Percentiles rank a stretch among this genome's conserved stretches.
Conservation (phyloP, 1,140 invertebrate genomes). For the Drosophila subpulchrella region DNA sequence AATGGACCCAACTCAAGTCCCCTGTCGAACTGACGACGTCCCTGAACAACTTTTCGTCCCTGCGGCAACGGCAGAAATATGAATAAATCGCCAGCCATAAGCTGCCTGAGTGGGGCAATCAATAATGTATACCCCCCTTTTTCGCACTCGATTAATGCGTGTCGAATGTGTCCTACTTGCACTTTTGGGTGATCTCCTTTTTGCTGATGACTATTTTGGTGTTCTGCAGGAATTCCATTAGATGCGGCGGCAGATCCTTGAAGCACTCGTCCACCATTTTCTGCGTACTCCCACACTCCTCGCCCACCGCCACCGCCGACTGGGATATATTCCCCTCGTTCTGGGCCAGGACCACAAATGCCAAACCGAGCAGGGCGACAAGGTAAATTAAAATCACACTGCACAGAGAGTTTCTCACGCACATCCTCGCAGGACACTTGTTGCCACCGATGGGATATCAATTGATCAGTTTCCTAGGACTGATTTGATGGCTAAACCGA, state of each 20-base stretch:
- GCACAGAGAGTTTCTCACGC: constrained; percentile 21
- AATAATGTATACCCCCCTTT: constrained; percentile 30
- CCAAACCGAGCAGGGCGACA: constrained; percentile 20
- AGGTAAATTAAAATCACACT: constrained; percentile 24
- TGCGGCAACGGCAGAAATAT: constrained; percentile 15
- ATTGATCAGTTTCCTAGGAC: not conserved
- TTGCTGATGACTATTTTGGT: constrained; percentile 75
- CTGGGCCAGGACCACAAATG: constrained; percentile 4
- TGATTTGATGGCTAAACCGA: constrained; percentile 1
- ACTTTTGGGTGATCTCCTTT: constrained; percentile 73
- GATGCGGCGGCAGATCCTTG: constrained; percentile 76
- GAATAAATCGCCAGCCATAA: constrained; percentile 27
- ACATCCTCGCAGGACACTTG: constrained; percentile 56
- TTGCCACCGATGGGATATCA: constrained; percentile 34
- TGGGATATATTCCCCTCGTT: constrained; percentile 32
- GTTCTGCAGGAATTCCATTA: constrained; percentile 78
- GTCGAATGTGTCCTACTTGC: constrained; percentile 66
- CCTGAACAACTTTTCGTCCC: constrained; percentile 13
- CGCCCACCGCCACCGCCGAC: constrained; percentile 11
- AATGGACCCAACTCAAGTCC: constrained; percentile 26
- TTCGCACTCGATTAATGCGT: not conserved
- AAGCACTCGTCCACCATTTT: constrained; percentile 82
- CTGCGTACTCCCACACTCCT: constrained; percentile 70
- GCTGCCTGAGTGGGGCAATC: constrained; percentile 30
- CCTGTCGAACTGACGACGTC: constrained; percentile 2